Percentiles rank a stretch among this genome's conserved stretches.
Conservation (phyloP, 2,113 vertebrate genomes). For the Neofelis nebulosa region DNA sequence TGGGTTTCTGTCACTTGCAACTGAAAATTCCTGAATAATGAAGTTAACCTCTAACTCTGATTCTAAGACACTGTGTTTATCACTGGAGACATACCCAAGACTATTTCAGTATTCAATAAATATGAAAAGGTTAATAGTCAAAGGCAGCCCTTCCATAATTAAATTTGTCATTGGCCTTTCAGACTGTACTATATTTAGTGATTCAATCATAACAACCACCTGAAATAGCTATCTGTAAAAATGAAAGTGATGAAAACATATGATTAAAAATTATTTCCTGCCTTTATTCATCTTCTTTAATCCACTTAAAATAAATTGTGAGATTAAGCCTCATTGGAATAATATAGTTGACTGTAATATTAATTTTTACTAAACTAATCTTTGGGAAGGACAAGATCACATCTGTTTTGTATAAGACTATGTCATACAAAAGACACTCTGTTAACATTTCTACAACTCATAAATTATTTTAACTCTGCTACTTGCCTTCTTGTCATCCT, state of each 20-base stretch:
- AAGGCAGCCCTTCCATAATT: neutral
- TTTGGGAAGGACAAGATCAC: neutral
- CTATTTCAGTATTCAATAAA: constrained; percentile 34
- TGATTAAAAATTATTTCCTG: constrained; percentile 32
- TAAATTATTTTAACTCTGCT: neutral
- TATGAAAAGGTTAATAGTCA: neutral
- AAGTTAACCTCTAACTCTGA: neutral
- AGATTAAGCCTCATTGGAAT: neutral
- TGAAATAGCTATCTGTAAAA: constrained; percentile 5
- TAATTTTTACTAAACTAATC: neutral
- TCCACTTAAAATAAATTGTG: constrained; percentile 18
- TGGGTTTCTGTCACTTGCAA: neutral
- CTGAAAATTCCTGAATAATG: neutral
- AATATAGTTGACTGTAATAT: constrained; percentile 6
- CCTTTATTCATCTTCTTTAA: constrained; percentile 18
- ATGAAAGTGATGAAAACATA: neutral
- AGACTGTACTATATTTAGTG: neutral
- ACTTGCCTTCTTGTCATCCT: neutral
- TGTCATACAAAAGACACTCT: neutral
- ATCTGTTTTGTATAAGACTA: neutral
- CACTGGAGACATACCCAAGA: neutral
- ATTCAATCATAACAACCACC: neutral
- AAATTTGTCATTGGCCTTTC: neutral
- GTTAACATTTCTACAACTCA: neutral
- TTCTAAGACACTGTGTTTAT: neutral